Percentiles rank a stretch among this genome's conserved stretches.
These are phyloP conservation scores for Petrocephalus sullivani DNA, from an alignment of 2,797 vertebrate species.

Conservation along the genomic window DNA sequence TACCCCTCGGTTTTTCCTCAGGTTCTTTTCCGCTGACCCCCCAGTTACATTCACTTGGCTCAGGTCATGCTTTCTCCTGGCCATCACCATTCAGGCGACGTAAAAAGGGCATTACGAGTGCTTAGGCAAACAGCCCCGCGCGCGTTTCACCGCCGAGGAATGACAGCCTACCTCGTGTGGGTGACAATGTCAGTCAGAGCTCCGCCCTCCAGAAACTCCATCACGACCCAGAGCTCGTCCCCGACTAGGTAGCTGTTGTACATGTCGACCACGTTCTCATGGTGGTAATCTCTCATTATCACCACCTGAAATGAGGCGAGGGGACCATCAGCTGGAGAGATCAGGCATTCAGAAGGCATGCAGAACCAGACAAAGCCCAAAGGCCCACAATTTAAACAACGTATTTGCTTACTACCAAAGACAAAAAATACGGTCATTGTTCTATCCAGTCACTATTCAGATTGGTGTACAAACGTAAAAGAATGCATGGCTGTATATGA, in stretches of 20 bases:
- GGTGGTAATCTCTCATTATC: constrained; percentile 85
- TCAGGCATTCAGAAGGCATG: background rate
- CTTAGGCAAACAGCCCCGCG: background rate
- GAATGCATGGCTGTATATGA: background rate
- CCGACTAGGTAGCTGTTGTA: constrained; percentile 82
- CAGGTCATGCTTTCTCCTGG: background rate
- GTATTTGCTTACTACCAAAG: background rate
- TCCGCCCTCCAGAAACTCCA: constrained; percentile 85
- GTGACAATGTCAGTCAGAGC: constrained; percentile 83
- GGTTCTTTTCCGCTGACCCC: background rate
- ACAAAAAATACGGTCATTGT: background rate
- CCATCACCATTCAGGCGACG: background rate
- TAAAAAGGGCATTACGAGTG: background rate
- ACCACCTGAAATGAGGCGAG: constrained; percentile 62
- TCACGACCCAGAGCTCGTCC: constrained; percentile 82
- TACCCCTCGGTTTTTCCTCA: background rate
- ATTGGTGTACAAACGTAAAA: background rate
- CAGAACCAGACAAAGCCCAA: background rate
- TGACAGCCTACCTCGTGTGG: constrained; percentile 70
- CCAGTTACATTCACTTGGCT: background rate
- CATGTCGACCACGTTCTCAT: constrained; percentile 86
- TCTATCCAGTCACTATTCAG: background rate
- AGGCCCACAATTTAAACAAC: background rate
- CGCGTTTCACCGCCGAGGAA: background rate
- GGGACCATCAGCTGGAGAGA: background rate